Evolutionary conservation across 2,797 vertebrate species (phyloP).

Genomic region (Hypotaenidia philippensis): DNA sequence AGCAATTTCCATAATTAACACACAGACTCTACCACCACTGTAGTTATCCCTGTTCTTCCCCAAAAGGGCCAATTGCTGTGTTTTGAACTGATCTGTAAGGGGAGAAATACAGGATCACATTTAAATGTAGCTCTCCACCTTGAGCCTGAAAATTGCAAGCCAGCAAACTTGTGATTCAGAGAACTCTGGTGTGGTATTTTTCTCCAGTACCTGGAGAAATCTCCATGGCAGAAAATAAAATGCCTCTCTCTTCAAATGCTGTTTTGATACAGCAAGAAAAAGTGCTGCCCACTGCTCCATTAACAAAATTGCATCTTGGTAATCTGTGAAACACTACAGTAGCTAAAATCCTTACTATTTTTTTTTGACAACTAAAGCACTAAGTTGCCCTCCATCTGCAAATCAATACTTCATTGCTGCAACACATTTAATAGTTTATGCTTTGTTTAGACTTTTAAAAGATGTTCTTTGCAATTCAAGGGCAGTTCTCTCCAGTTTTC

Average conservation of each 20-base stretch:
- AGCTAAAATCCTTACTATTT: neutral
- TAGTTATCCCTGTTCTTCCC: neutral
- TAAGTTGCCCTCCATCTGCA: neutral
- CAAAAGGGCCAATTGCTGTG: neutral
- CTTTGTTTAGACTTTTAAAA: neutral
- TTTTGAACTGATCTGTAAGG: neutral
- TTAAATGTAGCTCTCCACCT: neutral
- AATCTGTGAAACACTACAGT: neutral
- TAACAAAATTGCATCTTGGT: neutral
- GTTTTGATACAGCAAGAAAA: neutral
- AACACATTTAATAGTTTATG: neutral
- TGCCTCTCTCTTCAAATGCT: neutral
- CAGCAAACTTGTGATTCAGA: neutral
- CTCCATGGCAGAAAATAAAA: neutral
- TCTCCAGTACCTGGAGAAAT: neutral
- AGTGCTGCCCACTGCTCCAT: neutral
- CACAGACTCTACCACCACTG: neutral
- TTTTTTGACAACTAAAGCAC: neutral
- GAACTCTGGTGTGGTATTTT: neutral
- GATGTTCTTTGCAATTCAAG: conserved; percentile 1
- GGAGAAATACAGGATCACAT: neutral
- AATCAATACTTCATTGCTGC: neutral
- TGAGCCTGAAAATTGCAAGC: neutral
- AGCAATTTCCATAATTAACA: neutral
- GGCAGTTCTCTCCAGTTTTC: neutral